A percentile compares a stretch with the other conserved stretches of the same genome.
Conservation (phyloP, 1,140 invertebrate species). For the Diprion similis region DNA sequence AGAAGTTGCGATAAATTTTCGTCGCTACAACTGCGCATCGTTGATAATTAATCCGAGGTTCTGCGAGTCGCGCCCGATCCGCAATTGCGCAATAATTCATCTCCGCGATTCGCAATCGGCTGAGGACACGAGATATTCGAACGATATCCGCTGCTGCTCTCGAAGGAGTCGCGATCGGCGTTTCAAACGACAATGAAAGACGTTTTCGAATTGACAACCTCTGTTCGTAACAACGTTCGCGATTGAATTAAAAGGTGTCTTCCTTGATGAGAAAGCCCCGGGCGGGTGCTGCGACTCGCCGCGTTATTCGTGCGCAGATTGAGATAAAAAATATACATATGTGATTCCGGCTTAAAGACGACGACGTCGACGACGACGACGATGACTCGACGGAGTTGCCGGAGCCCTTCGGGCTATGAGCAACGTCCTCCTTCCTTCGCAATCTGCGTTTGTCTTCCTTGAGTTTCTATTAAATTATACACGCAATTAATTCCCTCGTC, state of each 20-base stretch:
- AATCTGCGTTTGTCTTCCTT: too few relatives aligned
- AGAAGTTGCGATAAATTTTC: not conserved
- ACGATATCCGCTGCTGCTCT: too few relatives aligned
- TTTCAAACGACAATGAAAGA: not conserved
- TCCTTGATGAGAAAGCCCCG: not conserved
- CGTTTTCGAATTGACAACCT: not conserved
- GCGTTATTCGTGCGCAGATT: not conserved
- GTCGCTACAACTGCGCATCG: not conserved
- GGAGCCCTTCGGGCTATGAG: too few relatives aligned
- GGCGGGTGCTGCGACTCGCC: not conserved
- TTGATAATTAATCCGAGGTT: too few relatives aligned
- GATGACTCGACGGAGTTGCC: too few relatives aligned
- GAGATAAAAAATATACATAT: not conserved
- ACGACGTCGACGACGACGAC: not conserved
- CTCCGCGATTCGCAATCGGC: not conserved
- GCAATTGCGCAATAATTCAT: not conserved
- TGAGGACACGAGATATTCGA: too few relatives aligned
- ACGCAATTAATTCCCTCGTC: too few relatives aligned
- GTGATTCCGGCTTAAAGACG: not conserved
- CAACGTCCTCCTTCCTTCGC: too few relatives aligned
- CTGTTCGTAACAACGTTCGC: not conserved
- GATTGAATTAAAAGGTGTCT: constrained; percentile 13
- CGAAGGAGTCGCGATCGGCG: not conserved
- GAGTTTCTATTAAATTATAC: too few relatives aligned
- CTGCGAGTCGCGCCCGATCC: not conserved